Evolutionary conservation across 2,797 vertebrate genomes (phyloP), one percentile per base, ranked within the genome.

Genomic region (Ctenopoma multispine): DNA sequence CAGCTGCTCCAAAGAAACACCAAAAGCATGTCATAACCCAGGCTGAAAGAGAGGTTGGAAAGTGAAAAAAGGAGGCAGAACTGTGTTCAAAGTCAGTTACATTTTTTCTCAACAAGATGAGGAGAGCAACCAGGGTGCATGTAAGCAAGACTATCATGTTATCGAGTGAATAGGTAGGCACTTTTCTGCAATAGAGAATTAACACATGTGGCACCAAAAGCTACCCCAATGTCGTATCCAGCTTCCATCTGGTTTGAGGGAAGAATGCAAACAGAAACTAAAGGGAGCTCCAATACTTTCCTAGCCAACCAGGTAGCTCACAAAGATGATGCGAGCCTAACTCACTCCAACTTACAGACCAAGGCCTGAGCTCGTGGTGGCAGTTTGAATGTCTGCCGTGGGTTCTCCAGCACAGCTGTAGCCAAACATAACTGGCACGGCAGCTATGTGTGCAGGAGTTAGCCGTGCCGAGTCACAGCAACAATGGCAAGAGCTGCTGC

Each of bases 11-110:
- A 72, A 88, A 89, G 81, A 81, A 85, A 89, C 82, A 82, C 67
- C 83, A 53, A 82, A 89, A 84, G 89, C 85, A 68, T 84, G 82
- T 83, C 78, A 86, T 89, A 83, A 63, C 36, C 81, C 63, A 38
- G 65, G 54, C 69, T 77, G 78, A 79, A 75, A 78, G 71, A 60
- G 76, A 47, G 74, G 63, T 63, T 68, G 50, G 72, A 72, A 61
- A 69, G 71, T 72, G 62, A n/a, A 81, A 75, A 63, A 29, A 23
- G 61, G 60, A 54, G 75, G 43, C 41, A 71, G 57, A 54, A 57
- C 47, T 31, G 36, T 77, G 74, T 72, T 80, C 56, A 79, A 71
- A 82, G 81, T 64, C 44, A 14, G 72, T 61, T 61, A 57, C 80
- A 65, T 82, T 87, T 84, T 81, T 80, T 62, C 68, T 80, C 62